Conservation (phyloP, 2,888 invertebrate genomes). For the Dolomedes plantarius region DNA sequence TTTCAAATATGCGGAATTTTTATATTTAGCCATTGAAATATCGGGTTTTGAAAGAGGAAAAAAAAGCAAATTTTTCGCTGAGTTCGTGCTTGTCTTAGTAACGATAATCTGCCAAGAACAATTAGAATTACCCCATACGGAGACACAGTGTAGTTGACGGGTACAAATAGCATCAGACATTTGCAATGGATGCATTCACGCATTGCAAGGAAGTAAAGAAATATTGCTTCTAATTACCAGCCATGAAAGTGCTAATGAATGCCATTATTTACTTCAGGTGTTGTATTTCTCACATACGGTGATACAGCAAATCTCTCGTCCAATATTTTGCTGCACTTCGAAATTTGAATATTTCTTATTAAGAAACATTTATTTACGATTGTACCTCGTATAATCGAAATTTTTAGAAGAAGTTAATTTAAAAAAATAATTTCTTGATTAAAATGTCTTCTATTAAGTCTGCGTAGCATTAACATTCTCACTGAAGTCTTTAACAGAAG, state of each 20-base stretch:
- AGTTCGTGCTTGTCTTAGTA: conserved; percentile 15
- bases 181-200: conserved; percentile 37
- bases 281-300: conserved; percentile 48
- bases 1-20: not conserved
- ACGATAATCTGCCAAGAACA: conserved; percentile 45
- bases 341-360: conserved; percentile 38
- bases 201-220: conserved; percentile 45
- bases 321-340: conserved; percentile 13
- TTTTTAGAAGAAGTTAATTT: not conserved
- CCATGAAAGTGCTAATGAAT: conserved; percentile 59
- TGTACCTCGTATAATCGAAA: conserved; percentile 14
- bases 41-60: conserved; percentile 8
- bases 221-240: conserved; percentile 70
- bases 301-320: not conserved
- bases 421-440: too few relatives aligned
- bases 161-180: conserved; percentile 43
- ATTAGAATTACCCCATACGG: conserved; percentile 34
- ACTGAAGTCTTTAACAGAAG: too few relatives aligned
- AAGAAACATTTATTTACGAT: not conserved
- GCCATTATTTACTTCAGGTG: conserved; percentile 69
- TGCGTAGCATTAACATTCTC: too few relatives aligned
- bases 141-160: conserved; percentile 24
- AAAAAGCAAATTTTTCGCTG: conserved; percentile 29
- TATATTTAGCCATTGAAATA: conserved; percentile 20
- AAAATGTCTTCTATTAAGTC: too few relatives aligned